Evolutionary conservation across 53 echinoderm and acorn worm species (phyloP).

Genomic region (Holothuria leucospilota): DNA sequence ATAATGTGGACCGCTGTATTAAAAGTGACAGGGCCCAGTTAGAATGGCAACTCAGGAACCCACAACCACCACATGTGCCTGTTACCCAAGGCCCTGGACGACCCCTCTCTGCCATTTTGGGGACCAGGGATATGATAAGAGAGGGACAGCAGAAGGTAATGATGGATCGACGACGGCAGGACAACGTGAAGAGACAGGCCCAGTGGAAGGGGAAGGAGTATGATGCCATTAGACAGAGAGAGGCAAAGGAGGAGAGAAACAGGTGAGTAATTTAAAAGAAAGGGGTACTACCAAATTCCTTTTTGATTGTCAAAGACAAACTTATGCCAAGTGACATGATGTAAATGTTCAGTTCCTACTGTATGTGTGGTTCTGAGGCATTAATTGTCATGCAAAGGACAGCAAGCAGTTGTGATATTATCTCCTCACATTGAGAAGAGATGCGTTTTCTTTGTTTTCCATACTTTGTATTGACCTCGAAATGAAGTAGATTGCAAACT

Average conservation of each 20-base stretch:
- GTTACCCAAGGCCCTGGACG: constrained; percentile 42
- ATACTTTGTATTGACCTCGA: no score
- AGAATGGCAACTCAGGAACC: constrained; percentile 79
- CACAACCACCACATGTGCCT: constrained; percentile 59
- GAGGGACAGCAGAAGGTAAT: constrained; percentile 83
- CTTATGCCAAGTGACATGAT: no score
- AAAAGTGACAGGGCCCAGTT: constrained; percentile 78
- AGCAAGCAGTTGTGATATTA: no score
- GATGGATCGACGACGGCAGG: constrained; percentile 75
- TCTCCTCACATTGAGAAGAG: no score
- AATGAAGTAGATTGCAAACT: no score
- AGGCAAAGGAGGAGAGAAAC: constrained; percentile 78
- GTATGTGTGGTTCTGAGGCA: no score
- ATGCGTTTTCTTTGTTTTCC: no score
- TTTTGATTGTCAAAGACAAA: no score
- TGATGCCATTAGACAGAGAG: constrained; percentile 62
- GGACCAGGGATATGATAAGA: constrained; percentile 81
- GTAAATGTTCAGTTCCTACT: no score
- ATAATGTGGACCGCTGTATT: constrained; percentile 66
- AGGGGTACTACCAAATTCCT: no score
- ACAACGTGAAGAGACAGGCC: constrained; percentile 75
- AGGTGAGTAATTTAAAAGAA: constrained; percentile 63
- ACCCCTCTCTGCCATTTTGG: constrained; percentile 56
- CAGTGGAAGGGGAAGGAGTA: constrained; percentile 70
- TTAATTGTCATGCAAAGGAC: no score